Conservation (phyloP, 2,797 vertebrate species). For the Martes flavigula region DNA sequence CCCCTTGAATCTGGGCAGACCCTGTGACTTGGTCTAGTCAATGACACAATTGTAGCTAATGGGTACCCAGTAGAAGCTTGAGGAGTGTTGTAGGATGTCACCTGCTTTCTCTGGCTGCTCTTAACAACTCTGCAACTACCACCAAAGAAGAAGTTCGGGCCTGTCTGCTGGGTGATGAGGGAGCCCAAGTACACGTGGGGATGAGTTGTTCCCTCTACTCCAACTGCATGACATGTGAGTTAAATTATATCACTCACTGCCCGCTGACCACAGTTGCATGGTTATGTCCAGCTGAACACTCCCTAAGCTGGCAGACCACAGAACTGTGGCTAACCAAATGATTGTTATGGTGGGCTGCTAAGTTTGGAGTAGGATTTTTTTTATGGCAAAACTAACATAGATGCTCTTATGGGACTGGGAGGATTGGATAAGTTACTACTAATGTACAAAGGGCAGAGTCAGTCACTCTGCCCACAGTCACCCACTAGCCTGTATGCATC, state of each 20-base stretch:
- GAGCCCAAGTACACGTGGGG: not conserved
- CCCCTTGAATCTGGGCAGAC: not conserved
- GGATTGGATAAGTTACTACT: not conserved
- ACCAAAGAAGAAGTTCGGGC: not conserved
- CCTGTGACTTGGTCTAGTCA: not conserved
- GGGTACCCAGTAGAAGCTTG: not conserved
- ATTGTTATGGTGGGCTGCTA: not conserved
- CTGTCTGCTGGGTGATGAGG: not conserved
- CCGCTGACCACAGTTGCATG: not conserved
- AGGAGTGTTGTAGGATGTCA: not conserved
- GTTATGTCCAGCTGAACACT: not conserved
- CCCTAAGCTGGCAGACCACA: not conserved
- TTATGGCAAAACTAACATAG: not conserved
- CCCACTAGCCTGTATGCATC: not conserved
- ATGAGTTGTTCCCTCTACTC: not conserved
- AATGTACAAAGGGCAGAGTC: not conserved
- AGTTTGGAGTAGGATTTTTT: not conserved
- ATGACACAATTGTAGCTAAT: not conserved
- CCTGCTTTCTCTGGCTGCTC: not conserved
- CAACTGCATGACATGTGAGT: not conserved
- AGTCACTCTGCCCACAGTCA: not conserved
- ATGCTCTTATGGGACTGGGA: not conserved
- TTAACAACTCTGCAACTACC: not conserved
- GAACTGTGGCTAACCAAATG: not conserved
- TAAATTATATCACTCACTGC: not conserved